Evolutionary conservation across 2,888 invertebrate species (phyloP), one percentile per base, ranked within the genome.

Genomic region (Matsumyia berberina): DNA sequence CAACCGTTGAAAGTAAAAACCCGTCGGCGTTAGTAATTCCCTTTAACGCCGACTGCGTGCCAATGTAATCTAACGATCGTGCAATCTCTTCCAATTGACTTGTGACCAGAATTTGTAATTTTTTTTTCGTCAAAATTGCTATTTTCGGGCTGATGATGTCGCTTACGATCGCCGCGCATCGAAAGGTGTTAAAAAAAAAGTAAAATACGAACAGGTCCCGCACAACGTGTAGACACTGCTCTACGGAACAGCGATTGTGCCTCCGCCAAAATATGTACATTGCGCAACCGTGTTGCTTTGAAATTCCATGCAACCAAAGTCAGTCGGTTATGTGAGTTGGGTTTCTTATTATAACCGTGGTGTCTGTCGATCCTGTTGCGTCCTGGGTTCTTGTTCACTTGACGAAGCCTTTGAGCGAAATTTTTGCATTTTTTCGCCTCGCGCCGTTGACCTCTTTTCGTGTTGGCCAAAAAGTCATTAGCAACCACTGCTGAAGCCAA

Each of bases 261-360:
- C 11, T 12, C 35, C 5, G 19, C 76, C 46, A 67, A 77, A 44
- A 60, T 19, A 42, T 57, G 66, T 33, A 57, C 17, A 39, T 72
- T 79, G 73, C 58, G 79, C 79, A 79, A 79, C 73, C 11, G 42
- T 24, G 31, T 72, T 64, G 64, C 39, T 64, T 79, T 57, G 72
- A 44, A 66, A 79, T 66, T 66, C 44, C 58, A 44, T 44, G 66
- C 49, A 35, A 37, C 70, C 57, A 51, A 78, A 46, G 24, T 33
- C 0, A 31, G 62, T 62, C 0, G 19, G 62, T 62, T 62, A 42
- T 72, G 60, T 66, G 79, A 51, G 51, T 9, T 29, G 69, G 44
- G 42, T 60, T 77, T 51, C 42, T 39, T 39, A 39, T 49, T 51
- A 8, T 19, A 6, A 35, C 44, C 9, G 53, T 55, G 33, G 9